Percentiles rank a stretch among this genome's conserved stretches.
These are phyloP conservation scores for Dendrolimus kikuchii DNA, from an alignment of 1,140 invertebrate genomes.

Conservation along the genomic window DNA sequence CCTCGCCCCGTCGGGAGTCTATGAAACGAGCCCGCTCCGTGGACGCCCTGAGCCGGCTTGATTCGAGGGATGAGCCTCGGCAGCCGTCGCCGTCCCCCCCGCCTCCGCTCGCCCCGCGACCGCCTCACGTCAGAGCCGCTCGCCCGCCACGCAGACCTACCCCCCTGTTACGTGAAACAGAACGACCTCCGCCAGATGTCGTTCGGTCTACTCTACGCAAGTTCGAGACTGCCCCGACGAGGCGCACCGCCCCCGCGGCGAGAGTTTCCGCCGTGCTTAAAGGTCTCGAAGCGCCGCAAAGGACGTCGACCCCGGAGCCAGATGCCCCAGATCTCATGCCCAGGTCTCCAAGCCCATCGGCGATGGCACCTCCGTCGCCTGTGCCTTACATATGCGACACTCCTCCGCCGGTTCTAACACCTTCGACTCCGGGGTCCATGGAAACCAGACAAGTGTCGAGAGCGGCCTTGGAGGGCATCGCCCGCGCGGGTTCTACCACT, in stretches of 20 bases:
- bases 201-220: conserved; percentile 88
- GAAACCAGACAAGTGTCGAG: conserved; percentile 66
- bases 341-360: conserved; percentile 41
- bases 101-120: conserved; percentile 29
- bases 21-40: conserved; percentile 90
- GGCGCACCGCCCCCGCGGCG: conserved; percentile 58
- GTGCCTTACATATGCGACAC: not conserved
- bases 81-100: conserved; percentile 26
- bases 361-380: conserved; percentile 12
- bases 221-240: conserved; percentile 82
- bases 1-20: conserved; percentile 72
- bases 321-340: conserved; percentile 9
- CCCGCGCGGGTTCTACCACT: conserved; percentile 76
- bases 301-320: conserved; percentile 56
- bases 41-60: conserved; percentile 81
- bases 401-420: too few species aligned
- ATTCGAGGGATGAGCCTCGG: conserved; percentile 43
- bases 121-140: conserved; percentile 73
- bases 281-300: conserved; percentile 32
- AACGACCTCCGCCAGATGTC: conserved; percentile 87
- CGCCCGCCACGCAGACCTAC: conserved; percentile 76
- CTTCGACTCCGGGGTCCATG: too few species aligned
- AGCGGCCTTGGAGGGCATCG: conserved; percentile 78
- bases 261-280: conserved; percentile 48
- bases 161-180: conserved; percentile 83